Percentiles rank a stretch among this genome's conserved stretches.
Conservation (phyloP, 2,113 vertebrate species). For the Dasyprocta punctata region DNA sequence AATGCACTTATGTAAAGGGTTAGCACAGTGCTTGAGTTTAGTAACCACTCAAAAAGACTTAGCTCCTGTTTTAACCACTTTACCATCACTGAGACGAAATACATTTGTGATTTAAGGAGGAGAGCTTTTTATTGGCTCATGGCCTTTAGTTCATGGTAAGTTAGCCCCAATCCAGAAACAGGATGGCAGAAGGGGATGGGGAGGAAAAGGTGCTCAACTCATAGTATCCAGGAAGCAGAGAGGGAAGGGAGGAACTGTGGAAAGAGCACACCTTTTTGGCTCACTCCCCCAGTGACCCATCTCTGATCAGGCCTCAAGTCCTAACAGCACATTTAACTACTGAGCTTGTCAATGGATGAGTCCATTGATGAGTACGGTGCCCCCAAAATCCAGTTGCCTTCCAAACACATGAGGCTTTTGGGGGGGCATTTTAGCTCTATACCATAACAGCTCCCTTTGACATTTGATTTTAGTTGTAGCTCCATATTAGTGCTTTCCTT, state of each 20-base stretch:
- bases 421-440: neutral
- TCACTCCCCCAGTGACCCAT: neutral
- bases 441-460: neutral
- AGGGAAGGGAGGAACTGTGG: neutral
- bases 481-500: neutral
- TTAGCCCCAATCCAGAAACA: neutral
- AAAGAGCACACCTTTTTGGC: neutral
- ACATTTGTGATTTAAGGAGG: neutral
- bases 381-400: neutral
- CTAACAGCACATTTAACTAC: neutral
- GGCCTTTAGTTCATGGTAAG: neutral
- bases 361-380: neutral
- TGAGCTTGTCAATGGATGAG: neutral
- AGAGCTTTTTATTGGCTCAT: neutral
- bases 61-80: neutral
- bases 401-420: neutral
- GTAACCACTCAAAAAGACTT: neutral
- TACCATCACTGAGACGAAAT: neutral
- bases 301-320: neutral
- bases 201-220: neutral
- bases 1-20: neutral
- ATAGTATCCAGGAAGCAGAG: neutral
- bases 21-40: neutral
- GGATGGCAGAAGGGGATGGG: neutral
- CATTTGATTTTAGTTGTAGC: neutral